Evolutionary conservation across 2,888 invertebrate species (phyloP), one percentile per base, ranked within the genome.

Genomic region (Anthoptus insignis): DNA sequence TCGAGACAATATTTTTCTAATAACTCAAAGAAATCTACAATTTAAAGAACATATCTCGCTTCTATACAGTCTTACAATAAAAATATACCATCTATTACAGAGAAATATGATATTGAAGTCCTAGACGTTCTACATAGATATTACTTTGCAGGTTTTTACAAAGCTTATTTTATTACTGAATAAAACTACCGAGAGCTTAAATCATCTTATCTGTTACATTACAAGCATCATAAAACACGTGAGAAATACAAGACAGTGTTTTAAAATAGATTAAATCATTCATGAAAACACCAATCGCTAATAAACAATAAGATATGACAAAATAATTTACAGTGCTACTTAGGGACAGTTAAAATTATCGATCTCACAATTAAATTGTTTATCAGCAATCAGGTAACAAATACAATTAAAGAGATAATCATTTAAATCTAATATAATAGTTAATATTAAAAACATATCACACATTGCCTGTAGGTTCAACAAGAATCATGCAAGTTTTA

Each of bases 311-410:
- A 64, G 64, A 63, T 58, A 67, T 68, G 74, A 75, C 73, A 75
- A 75, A 81, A 81, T 76, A 78, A 74, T 75, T 76, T n/a, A n/a
- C n/a, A n/a, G n/a, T n/a, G n/a, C n/a, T n/a, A n/a, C n/a, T 76
- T 75, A 78, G 67, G 47, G 54, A 58, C 59, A 70, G 69, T 68
- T 71, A 73, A 75, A 78, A 70, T 72, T 72, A 73, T 73, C 67
- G 71, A 75, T 68, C 72, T 72, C 73, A 75, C 72, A 79, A 78
- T 74, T 72, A 71, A 70, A 80, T 79, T 79, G 79, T 80, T 81
- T 81, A 81, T 82, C 74, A 81, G 80, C 74, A 76, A 77, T 76
- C 72, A 76, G 76, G 76, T 77, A 78, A 81, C 74, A 69, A 54
- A 73, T 71, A 70, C 61, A 71, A 67, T 64, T 63, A 71, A 54